A percentile compares a stretch with the other conserved stretches of the same genome.
Conservation (phyloP, 1,140 invertebrate species). For the Caenorhabditis remanei region DNA sequence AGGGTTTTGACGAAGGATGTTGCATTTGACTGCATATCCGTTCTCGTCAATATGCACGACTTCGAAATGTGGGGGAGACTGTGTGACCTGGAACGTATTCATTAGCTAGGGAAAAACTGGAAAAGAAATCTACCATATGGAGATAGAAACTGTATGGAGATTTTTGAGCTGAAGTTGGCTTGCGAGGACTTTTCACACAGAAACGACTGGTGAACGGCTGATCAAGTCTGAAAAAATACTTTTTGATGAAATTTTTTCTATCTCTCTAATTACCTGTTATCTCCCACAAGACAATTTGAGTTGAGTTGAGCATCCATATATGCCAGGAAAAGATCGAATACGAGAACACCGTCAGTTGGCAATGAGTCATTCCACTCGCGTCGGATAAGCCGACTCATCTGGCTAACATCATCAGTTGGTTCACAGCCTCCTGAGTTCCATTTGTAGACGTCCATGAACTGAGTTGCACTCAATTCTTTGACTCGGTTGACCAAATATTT, state of each 20-base stretch:
- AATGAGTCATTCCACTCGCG: slow-evolving; percentile 32
- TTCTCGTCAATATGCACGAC: slow-evolving; percentile 38
- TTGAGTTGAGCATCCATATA: slow-evolving; percentile 48
- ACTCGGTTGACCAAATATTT: slow-evolving; percentile 37
- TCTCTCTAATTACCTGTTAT: not conserved
- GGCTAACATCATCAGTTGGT: slow-evolving; percentile 6
- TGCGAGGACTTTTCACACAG: slow-evolving; percentile 21
- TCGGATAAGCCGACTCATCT: not conserved
- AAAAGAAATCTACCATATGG: not conserved
- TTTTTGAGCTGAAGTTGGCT: slow-evolving; percentile 8
- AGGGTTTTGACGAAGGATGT: not conserved
- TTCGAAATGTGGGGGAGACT: slow-evolving; percentile 13
- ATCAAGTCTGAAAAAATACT: slow-evolving; percentile 13
- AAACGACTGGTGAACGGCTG: slow-evolving; percentile 48
- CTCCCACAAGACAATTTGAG: slow-evolving; percentile 33
- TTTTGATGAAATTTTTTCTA: no score
- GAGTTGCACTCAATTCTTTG: slow-evolving; percentile 5
- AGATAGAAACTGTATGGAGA: slow-evolving; percentile 43
- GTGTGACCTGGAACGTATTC: not conserved
- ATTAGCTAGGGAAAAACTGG: not conserved
- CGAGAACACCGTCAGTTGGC: slow-evolving; percentile 31
- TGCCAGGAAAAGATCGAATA: slow-evolving; percentile 17
- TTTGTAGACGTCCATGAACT: slow-evolving; percentile 47
- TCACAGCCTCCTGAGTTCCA: slow-evolving; percentile 32
- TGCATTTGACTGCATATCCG: slow-evolving; percentile 14